These are phyloP conservation scores for Hydroisotoma schaefferi DNA, from an alignment of 2,888 invertebrate species.

Conservation along the genomic window DNA sequence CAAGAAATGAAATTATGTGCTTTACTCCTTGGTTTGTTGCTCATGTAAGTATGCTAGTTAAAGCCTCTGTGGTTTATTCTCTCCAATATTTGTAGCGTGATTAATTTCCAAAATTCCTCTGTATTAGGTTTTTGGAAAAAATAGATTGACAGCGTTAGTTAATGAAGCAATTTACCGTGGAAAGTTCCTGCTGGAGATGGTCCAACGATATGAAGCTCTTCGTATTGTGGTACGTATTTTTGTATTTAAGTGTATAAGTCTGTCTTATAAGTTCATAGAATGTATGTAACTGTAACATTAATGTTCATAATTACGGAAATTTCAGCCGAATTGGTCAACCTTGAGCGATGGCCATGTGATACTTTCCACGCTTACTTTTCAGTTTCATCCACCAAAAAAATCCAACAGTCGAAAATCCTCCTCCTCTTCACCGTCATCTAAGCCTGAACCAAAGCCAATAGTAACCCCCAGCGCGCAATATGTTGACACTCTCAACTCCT, in stretches of 20 bases:
- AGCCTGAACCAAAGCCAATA: background rate
- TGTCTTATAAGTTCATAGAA: background rate
- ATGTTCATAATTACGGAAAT: background rate
- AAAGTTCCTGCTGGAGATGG: slow-evolving; percentile 42
- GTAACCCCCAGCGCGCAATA: slow-evolving; percentile 36
- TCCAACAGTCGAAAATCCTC: slow-evolving; percentile 14
- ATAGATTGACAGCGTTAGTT: slow-evolving; percentile 35
- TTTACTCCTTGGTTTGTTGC: slow-evolving; percentile 47
- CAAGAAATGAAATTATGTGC: slow-evolving; percentile 38
- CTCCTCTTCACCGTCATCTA: slow-evolving; percentile 15
- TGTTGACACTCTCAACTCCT: slow-evolving; percentile 46
- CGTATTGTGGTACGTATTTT: slow-evolving; percentile 46
- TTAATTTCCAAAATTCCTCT: background rate
- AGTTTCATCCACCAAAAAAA: slow-evolving; percentile 41
- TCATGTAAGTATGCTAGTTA: slow-evolving; percentile 31
- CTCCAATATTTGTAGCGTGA: background rate
- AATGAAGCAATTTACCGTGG: slow-evolving; percentile 42
- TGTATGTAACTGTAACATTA: background rate
- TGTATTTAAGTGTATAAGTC: too few relatives aligned
- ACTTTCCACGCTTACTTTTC: slow-evolving; percentile 46
- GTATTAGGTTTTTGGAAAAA: slow-evolving; percentile 43
- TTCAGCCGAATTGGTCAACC: slow-evolving; percentile 46
- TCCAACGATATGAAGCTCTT: slow-evolving; percentile 43
- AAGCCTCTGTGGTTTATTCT: too few relatives aligned
- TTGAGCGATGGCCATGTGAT: slow-evolving; percentile 45